Conservation (phyloP, 1,140 invertebrate species). For the Episyrphus balteatus region DNA sequence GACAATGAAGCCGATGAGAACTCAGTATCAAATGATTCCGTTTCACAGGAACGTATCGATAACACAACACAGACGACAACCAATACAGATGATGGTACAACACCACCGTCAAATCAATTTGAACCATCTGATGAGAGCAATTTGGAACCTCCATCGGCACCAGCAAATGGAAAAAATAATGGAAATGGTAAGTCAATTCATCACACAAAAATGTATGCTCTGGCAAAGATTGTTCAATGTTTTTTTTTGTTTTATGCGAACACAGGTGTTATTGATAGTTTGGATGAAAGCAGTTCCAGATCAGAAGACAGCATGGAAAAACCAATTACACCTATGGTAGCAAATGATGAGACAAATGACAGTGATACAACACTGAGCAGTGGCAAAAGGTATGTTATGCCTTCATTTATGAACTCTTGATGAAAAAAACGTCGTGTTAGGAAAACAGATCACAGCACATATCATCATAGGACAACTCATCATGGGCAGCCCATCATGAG, state of each 20-base stretch:
- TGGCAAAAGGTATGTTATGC: conserved; percentile 7
- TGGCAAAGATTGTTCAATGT: conserved; percentile 7
- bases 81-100: conserved; percentile 14
- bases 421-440: no score
- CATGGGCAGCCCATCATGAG: no score
- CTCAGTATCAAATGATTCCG: conserved; percentile 33
- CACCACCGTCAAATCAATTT: conserved; percentile 26
- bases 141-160: conserved; percentile 40
- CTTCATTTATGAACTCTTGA: no score
- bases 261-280: not conserved
- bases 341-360: conserved; percentile 33
- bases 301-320: conserved; percentile 7
- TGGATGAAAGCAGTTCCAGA: conserved; percentile 6
- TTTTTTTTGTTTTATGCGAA: not conserved
- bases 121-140: conserved; percentile 44
- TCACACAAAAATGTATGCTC: conserved; percentile 3
- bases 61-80: conserved; percentile 35
- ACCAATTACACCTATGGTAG: conserved; percentile 21
- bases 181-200: conserved; percentile 2
- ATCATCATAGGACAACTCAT: not conserved
- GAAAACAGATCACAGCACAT: no score
- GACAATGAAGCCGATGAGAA: conserved; percentile 30
- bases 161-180: not conserved
- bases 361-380: conserved; percentile 11
- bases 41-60: conserved; percentile 32